Conservation (phyloP, 1,140 invertebrate species). For the Batillaria attramentaria region DNA sequence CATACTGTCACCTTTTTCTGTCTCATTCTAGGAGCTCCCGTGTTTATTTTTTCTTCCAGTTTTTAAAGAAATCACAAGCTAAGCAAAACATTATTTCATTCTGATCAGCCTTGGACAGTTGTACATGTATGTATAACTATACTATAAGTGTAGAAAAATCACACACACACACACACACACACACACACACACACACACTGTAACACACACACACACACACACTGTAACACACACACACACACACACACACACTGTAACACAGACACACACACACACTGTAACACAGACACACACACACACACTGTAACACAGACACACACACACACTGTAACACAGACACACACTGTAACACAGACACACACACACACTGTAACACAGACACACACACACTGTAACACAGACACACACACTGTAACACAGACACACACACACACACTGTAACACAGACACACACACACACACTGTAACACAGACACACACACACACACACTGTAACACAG, state of each 20-base stretch:
- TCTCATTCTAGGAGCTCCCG: neutral
- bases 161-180: neutral
- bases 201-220: neutral
- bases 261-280: neutral
- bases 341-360: neutral
- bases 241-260: neutral
- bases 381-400: neutral
- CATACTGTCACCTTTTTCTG: neutral
- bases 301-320: neutral
- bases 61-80: neutral
- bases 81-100: neutral
- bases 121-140: neutral
- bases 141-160: neutral
- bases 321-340: neutral
- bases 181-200: neutral
- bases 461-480: constrained; percentile 8
- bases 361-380: neutral
- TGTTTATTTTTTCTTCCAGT: neutral
- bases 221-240: neutral
- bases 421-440: neutral
- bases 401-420: neutral
- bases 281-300: neutral
- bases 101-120: neutral
- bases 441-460: neutral
- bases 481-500: neutral